These are phyloP conservation scores for Spisula subtruncata DNA, from an alignment of 2,888 invertebrate species.

Conservation along the genomic window DNA sequence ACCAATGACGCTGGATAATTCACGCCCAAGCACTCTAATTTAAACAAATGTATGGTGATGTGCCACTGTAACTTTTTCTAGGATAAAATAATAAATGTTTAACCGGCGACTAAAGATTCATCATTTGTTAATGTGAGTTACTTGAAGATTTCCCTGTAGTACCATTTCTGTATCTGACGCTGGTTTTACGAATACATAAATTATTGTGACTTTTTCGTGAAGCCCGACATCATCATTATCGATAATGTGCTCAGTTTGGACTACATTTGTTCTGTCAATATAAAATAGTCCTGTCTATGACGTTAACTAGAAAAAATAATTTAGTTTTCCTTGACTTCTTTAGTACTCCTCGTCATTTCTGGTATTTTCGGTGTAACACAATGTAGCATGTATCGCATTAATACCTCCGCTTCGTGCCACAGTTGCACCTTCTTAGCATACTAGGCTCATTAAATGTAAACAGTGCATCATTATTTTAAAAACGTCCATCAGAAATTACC, in stretches of 20 bases:
- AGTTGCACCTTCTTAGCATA: too few species aligned
- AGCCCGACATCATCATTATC: neutral
- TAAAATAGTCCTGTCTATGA: too few species aligned
- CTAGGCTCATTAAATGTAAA: too few species aligned
- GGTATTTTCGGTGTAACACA: too few species aligned
- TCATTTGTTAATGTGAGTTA: neutral
- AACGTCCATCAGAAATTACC: too few species aligned
- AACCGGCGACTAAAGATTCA: neutral
- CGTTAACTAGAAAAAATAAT: neutral
- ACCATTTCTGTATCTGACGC: neutral
- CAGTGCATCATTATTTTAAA: too few species aligned
- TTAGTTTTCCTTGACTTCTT: neutral
- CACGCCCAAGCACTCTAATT: neutral
- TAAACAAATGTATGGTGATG: neutral
- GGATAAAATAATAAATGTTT: conserved; percentile 13
- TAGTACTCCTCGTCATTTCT: too few species aligned
- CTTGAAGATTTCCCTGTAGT: neutral
- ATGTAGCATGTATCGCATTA: too few species aligned
- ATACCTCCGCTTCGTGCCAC: too few species aligned
- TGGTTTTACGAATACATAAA: conserved; percentile 19
- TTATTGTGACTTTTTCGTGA: conserved; percentile 23
- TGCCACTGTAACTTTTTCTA: neutral
- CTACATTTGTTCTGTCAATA: too few species aligned
- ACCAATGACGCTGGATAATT: neutral
- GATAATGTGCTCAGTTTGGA: neutral